Evolutionary conservation across 2,113 vertebrate genomes (phyloP).

Genomic region (Symphodus melops): DNA sequence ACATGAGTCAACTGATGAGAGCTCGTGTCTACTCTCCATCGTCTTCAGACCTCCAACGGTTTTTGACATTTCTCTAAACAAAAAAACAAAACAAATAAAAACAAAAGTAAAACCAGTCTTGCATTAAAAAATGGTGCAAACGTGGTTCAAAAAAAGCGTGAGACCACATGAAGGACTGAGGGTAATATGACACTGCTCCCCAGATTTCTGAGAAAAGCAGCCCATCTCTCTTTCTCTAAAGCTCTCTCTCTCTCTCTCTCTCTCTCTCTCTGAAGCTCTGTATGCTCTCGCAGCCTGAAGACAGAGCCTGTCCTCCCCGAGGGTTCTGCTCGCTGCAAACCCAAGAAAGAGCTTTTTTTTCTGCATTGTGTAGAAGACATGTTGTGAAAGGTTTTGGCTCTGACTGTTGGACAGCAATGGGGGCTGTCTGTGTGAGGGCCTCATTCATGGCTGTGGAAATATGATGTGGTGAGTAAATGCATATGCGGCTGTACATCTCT

Average conservation of each 20-base stretch:
- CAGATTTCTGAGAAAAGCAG: slow-evolving; percentile 75
- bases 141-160: slow-evolving; percentile 43
- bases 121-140: slow-evolving; percentile 57
- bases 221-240: slow-evolving; percentile 44
- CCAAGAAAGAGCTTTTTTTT: slow-evolving; percentile 62
- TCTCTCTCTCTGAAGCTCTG: slow-evolving; percentile 30
- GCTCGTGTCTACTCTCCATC: neutral
- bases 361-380: slow-evolving; percentile 63
- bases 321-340: slow-evolving; percentile 55
- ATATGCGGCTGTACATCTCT: slow-evolving; percentile 69
- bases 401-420: slow-evolving; percentile 57
- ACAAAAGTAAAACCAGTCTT: slow-evolving; percentile 59
- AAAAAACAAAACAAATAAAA: slow-evolving; percentile 5
- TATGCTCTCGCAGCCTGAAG: slow-evolving; percentile 37
- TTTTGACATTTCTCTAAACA: neutral
- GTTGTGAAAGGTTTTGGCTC: slow-evolving; percentile 69
- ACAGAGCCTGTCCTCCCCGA: slow-evolving; percentile 51
- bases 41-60: neutral
- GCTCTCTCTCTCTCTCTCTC: slow-evolving; percentile 33
- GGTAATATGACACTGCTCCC: slow-evolving; percentile 56
- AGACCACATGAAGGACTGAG: slow-evolving; percentile 75
- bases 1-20: neutral
- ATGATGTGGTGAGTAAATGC: slow-evolving; percentile 78
- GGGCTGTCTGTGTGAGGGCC: slow-evolving; percentile 68
- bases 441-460: slow-evolving; percentile 77